These are phyloP conservation scores for Dolomedes plantarius DNA, from an alignment of 2,888 invertebrate species.

Conservation along the genomic window DNA sequence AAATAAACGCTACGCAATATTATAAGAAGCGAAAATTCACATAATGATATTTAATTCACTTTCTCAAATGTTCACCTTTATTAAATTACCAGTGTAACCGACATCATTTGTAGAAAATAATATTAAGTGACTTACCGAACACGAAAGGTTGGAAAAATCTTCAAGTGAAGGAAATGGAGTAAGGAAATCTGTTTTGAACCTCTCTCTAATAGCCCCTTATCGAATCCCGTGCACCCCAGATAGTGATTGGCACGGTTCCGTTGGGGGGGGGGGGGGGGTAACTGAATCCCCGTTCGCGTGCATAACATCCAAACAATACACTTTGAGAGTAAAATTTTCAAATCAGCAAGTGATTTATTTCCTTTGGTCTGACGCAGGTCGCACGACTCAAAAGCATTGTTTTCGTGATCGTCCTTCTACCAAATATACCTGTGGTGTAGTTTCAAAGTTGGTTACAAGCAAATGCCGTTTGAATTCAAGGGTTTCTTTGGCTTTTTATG, in stretches of 20 bases:
- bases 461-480: background rate
- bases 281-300: background rate
- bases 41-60: no score
- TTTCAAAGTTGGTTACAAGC: background rate
- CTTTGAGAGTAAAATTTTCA: background rate
- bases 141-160: background rate
- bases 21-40: no score
- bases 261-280: background rate
- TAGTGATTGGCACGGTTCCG: background rate
- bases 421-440: background rate
- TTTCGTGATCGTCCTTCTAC: background rate
- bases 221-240: background rate
- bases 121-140: background rate
- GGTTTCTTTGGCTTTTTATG: background rate
- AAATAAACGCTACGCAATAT: no score
- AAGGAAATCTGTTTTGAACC: background rate
- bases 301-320: background rate
- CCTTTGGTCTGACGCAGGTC: background rate
- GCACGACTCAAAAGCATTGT: background rate
- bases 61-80: no score
- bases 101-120: no score
- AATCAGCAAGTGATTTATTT: background rate
- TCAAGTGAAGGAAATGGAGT: background rate
- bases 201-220: background rate
- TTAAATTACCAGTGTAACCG: no score